Percentiles rank a stretch among this genome's conserved stretches.
Evolutionary conservation across 2,888 invertebrate genomes (phyloP).

Genomic region (Campoplex capitator): DNA sequence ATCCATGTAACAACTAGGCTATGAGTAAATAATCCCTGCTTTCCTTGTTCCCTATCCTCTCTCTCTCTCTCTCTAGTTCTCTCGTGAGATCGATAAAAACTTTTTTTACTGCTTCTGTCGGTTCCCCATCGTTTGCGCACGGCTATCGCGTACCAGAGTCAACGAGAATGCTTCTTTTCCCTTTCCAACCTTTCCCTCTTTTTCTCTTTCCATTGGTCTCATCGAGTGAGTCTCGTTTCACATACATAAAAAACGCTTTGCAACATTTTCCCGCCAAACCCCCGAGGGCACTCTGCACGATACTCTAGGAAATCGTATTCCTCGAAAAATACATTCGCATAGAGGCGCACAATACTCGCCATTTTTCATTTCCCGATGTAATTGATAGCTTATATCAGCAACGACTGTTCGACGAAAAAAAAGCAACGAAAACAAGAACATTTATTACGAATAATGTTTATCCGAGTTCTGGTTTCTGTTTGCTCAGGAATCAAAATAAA

Average conservation of each 20-base stretch:
- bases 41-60: not conserved
- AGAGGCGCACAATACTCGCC: not conserved
- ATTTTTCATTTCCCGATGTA: constrained; percentile 42
- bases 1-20: not conserved
- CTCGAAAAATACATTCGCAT: constrained; percentile 20
- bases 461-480: constrained; percentile 5
- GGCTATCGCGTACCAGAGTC: constrained; percentile 42
- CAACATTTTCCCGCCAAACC: constrained; percentile 15
- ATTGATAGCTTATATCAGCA: constrained; percentile 32
- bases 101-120: constrained; percentile 53
- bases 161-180: constrained; percentile 33
- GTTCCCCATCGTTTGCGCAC: constrained; percentile 43
- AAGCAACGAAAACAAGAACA: not conserved
- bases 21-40: constrained; percentile 1
- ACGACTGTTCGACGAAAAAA: not conserved
- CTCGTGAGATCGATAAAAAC: constrained; percentile 59
- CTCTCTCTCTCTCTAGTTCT: constrained; percentile 12
- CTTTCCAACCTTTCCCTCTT: not conserved
- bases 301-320: constrained; percentile 54
- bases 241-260: constrained; percentile 26
- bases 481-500: not conserved
- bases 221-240: constrained; percentile 35
- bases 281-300: constrained; percentile 32
- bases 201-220: not conserved
- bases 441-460: not conserved